A percentile compares a stretch with the other conserved stretches of the same genome.
phyloP scores from a whole-genome alignment of 35 echinoderm and acorn worm species.

The Heliocidaris tuberculata region DNA sequence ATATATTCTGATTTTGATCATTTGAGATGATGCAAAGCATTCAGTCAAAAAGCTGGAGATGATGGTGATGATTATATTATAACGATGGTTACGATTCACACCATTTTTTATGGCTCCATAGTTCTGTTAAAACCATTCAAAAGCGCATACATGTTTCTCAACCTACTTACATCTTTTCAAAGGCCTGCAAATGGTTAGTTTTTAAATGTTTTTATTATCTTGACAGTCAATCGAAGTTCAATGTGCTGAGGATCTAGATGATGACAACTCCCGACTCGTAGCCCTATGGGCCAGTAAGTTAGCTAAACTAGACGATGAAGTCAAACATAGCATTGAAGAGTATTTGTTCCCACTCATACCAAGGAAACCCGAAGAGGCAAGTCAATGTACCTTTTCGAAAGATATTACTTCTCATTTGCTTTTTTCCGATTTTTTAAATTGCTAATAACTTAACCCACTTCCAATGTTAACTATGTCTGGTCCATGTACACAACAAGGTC shows the following conservation, averaged over 20 bases:
- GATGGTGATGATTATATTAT: no score
- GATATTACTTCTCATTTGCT: no score
- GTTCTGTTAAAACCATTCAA: no score
- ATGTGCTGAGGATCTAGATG: not conserved
- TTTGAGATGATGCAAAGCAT: no score
- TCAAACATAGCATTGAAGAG: not conserved
- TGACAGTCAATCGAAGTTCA: not conserved
- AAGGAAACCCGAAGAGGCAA: not conserved
- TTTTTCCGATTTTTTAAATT: not conserved
- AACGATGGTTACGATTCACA: no score
- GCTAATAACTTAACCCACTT: not conserved
- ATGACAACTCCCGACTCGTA: not conserved
- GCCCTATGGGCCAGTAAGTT: not conserved
- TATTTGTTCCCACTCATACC: not conserved
- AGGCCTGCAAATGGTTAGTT: not conserved
- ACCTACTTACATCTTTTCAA: no score
- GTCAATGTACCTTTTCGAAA: not conserved
- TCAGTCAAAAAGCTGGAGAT: no score
- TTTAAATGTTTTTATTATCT: not conserved
- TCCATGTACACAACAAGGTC: no score
- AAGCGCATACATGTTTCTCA: no score
- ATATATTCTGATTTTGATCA: no score
- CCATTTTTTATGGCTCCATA: no score
- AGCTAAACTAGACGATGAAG: not conserved
- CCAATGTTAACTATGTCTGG: no score